Conservation (phyloP, 2,113 vertebrate genomes). For the Cottus gobio region DNA sequence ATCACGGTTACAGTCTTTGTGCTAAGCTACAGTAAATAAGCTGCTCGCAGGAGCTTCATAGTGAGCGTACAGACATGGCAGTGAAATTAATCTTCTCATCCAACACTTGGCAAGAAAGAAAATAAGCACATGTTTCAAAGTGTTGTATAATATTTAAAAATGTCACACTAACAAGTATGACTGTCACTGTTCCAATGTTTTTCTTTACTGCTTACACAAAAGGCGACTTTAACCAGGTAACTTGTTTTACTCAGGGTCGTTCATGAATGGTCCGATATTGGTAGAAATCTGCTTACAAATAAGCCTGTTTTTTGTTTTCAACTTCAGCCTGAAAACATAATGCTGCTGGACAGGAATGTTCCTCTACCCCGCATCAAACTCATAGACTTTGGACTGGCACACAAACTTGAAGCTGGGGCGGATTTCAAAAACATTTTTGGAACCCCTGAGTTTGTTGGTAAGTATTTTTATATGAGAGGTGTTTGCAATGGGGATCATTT, state of each 20-base stretch:
- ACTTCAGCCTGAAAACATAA: conserved; percentile 96
- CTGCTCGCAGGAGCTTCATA: neutral
- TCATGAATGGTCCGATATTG: neutral
- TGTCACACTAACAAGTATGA: conserved; percentile 2
- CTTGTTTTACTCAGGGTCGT: neutral
- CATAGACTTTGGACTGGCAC: conserved; percentile 97
- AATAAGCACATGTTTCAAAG: neutral
- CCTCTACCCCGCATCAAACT: conserved; percentile 93
- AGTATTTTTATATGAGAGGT: conserved; percentile 60
- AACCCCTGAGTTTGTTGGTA: conserved; percentile 97
- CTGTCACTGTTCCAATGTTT: conserved; percentile 38
- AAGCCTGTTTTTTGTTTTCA: conserved; percentile 31
- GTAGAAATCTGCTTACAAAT: conserved; percentile 11
- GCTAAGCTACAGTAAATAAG: neutral
- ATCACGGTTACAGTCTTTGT: neutral
- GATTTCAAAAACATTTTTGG: conserved; percentile 99
- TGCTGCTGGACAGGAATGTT: conserved; percentile 94
- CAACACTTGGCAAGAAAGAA: neutral
- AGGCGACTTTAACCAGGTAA: conserved; percentile 63
- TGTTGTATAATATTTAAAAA: neutral
- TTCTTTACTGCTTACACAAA: conserved; percentile 55
- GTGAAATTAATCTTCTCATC: neutral
- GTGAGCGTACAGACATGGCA: neutral
- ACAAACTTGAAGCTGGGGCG: conserved; percentile 92
- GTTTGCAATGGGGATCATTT: conserved; percentile 11